Conservation (phyloP, 2,888 invertebrate species). For the Drosophila quinaria region DNA sequence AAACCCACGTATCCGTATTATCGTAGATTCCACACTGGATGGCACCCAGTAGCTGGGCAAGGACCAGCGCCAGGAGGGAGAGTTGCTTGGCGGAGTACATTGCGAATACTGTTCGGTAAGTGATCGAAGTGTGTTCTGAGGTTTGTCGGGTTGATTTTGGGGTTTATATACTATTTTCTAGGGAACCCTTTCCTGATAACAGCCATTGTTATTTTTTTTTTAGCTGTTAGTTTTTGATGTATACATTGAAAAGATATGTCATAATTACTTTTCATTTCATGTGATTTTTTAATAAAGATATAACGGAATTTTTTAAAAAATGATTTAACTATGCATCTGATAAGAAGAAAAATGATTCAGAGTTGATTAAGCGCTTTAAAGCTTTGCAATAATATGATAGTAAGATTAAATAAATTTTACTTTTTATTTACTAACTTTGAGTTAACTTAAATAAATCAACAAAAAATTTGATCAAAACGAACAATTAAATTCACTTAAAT, state of each 20-base stretch:
- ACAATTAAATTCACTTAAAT: too few relatives aligned
- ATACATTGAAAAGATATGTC: conserved; percentile 30
- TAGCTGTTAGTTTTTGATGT: not conserved
- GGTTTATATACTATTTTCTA: conserved; percentile 20
- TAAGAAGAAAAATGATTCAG: not conserved
- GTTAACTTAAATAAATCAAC: not conserved
- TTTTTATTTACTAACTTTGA: too few relatives aligned
- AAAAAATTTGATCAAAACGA: too few relatives aligned
- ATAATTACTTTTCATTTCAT: conserved; percentile 1
- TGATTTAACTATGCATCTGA: not conserved
- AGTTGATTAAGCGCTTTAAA: not conserved
- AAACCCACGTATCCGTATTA: conserved; percentile 48
- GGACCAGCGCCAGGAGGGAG: conserved; percentile 25
- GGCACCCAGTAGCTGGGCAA: conserved; percentile 40
- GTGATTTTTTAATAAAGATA: not conserved
- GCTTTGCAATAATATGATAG: not conserved
- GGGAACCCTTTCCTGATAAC: conserved; percentile 30
- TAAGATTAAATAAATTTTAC: not conserved
- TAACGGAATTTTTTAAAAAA: not conserved
- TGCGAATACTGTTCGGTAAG: conserved; percentile 11
- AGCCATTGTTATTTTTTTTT: not conserved
- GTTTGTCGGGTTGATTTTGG: not conserved
- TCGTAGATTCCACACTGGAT: conserved; percentile 48
- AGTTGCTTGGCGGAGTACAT: conserved; percentile 44
- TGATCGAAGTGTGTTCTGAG: conserved; percentile 3